phyloP scores from a whole-genome alignment of 1,140 invertebrate species.

The Lepidurus packardi region DNA sequence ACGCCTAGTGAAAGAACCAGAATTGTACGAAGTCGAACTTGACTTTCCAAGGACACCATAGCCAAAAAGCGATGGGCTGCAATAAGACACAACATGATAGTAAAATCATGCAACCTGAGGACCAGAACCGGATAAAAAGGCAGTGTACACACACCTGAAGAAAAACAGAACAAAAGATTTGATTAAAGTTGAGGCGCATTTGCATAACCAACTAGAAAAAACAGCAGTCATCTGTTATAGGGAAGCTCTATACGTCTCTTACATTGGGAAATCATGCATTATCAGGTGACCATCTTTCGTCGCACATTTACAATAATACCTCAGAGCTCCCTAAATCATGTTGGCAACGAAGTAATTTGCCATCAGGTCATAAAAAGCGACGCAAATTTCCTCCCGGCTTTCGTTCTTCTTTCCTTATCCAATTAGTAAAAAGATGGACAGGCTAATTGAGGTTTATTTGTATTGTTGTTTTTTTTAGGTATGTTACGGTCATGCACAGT shows the following conservation, averaged over 20 bases:
- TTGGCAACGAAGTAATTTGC: not conserved
- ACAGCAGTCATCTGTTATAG: no score
- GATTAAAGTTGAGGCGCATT: no score
- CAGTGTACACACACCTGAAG: not conserved
- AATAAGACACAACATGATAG: not conserved
- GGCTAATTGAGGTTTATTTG: not conserved
- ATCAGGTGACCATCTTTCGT: not conserved
- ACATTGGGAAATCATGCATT: no score
- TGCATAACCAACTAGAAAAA: no score
- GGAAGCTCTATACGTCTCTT: no score
- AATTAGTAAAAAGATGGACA: not conserved
- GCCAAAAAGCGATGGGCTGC: not conserved
- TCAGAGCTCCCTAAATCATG: not conserved
- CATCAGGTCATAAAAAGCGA: not conserved
- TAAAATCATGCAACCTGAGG: not conserved
- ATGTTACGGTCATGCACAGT: slow-evolving; percentile 4
- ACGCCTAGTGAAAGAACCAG: not conserved
- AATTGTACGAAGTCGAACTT: not conserved
- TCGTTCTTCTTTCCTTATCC: not conserved
- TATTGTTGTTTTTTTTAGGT: not conserved
- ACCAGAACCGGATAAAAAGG: not conserved
- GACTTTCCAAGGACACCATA: slow-evolving; percentile 11
- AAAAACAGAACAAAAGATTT: not conserved
- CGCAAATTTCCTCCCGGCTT: not conserved
- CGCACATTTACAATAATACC: not conserved